A percentile compares a stretch with the other conserved stretches of the same genome.
phyloP scores from a whole-genome alignment of 2,797 vertebrate genomes.

The Myotis vivesi region DNA sequence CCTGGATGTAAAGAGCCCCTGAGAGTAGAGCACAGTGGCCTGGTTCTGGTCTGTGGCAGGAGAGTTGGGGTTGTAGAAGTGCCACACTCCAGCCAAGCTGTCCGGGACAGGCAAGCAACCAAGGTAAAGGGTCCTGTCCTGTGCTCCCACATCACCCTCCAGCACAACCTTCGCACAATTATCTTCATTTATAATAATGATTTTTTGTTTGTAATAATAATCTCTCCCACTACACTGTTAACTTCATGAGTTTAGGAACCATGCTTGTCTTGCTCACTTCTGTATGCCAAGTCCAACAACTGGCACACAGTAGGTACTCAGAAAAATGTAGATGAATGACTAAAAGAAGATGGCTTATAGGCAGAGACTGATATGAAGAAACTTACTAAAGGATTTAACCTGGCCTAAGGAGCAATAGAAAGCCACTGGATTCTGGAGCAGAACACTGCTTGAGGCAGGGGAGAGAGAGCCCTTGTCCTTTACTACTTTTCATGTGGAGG shows the following conservation, averaged over 20 bases:
- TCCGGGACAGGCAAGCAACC: not conserved
- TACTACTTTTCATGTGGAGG: not conserved
- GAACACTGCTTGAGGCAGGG: not conserved
- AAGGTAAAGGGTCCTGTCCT: not conserved
- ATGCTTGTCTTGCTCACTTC: not conserved
- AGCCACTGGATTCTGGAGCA: conserved; percentile 37
- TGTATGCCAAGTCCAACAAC: not conserved
- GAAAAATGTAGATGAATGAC: conserved; percentile 29
- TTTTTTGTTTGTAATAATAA: conserved; percentile 20
- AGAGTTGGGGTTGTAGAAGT: not conserved
- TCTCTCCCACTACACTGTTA: not conserved
- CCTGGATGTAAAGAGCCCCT: not conserved
- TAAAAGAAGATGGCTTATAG: conserved; percentile 31
- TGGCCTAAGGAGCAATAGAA: not conserved
- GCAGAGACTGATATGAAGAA: not conserved
- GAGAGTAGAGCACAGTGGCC: not conserved
- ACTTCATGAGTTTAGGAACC: not conserved
- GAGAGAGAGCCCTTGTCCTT: not conserved
- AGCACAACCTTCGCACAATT: not conserved
- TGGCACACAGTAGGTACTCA: not conserved
- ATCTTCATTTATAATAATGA: conserved; percentile 21
- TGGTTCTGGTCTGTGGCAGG: not conserved
- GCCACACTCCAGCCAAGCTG: not conserved
- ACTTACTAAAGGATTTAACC: conserved; percentile 51
- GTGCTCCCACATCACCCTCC: not conserved